Evolutionary conservation across 2,797 vertebrate genomes (phyloP).

Genomic region (Cottoperca gobio): DNA sequence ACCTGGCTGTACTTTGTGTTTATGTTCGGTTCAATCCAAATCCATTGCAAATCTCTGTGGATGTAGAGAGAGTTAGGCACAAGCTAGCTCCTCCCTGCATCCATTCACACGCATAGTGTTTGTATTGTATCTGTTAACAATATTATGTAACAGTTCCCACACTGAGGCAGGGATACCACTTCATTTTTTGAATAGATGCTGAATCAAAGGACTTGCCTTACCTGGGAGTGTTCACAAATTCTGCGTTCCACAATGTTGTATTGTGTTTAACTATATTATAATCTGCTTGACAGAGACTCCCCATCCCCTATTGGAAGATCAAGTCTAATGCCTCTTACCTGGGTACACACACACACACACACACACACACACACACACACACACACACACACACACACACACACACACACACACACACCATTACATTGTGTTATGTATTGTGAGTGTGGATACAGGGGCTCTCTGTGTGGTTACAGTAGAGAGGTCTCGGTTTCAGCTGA

Average conservation of each 20-base stretch:
- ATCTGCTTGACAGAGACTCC: slow-evolving; percentile 26
- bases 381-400: slow-evolving; percentile 38
- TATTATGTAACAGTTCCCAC: slow-evolving; percentile 54
- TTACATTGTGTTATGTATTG: slow-evolving; percentile 48
- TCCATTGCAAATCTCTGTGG: background rate
- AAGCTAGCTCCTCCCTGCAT: background rate
- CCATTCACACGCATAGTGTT: slow-evolving; percentile 36
- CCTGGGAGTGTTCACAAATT: slow-evolving; percentile 12
- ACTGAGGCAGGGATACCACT: background rate
- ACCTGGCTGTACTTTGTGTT: background rate
- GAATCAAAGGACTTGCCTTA: slow-evolving; percentile 16
- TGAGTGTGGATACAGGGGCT: slow-evolving; percentile 57
- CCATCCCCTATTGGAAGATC: slow-evolving; percentile 16
- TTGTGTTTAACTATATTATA: slow-evolving; percentile 20
- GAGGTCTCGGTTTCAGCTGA: slow-evolving; percentile 67
- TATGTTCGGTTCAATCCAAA: background rate
- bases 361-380: slow-evolving; percentile 28
- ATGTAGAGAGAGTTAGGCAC: background rate
- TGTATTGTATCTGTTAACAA: slow-evolving; percentile 17
- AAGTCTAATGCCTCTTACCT: slow-evolving; percentile 31
- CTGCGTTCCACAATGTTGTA: slow-evolving; percentile 4
- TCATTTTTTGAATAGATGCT: slow-evolving; percentile 27
- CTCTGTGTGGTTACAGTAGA: slow-evolving; percentile 63
- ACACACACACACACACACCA: slow-evolving; percentile 37
- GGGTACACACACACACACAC: slow-evolving; percentile 12